Evolutionary conservation across 1,140 invertebrate species (phyloP), one percentile per base, ranked within the genome.

Genomic region (Drosophila watanabei): DNA sequence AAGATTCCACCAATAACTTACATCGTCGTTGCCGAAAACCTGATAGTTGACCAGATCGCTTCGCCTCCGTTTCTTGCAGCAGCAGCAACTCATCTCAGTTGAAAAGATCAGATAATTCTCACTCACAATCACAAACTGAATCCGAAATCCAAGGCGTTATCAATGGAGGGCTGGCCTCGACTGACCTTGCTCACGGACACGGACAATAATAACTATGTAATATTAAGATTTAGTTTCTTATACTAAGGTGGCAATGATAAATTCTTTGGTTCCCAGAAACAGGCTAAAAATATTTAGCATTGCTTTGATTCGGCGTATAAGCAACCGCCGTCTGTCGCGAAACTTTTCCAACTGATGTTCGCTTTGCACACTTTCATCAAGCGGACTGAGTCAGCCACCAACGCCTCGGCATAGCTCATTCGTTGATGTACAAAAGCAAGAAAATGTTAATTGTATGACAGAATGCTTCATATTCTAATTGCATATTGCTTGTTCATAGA

Each of bases 341-440:
- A 35, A 49, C 79, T 58, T 86, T 54, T 63, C 24, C 37, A 77
- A 85, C 82, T 85, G 46, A 82, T 78, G 59, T 62, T 60, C 16
- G 66, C 35, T 46, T 70, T 69, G 75, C 43, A 54, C 46, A 68
- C 35, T 54, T 49, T 65, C 56, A 57, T 56, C 33, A 45, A 78
- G 30, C 46, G 30, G n/a, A 18, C 33, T 60, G 62, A 64, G 18
- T 78, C 73, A 70, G 57, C 8, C 51, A 37, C 14, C 35, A 18
- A 9, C 43, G 33, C 56, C 30, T 65, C 16, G 33, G 18, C 51
- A 33, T 35, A 4, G 57, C 33, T 28, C 13, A 37, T 61, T 65
- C 4, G 14, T 43, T 18, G 9, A 68, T 14, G 13, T 49, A 35
- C 13, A 37, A 52, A 37, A 48, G 41, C 43, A 35, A 20, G 33